Evolutionary conservation across 2,113 vertebrate species (phyloP), one percentile per base, ranked within the genome.

Genomic region (Scomber colias): DNA sequence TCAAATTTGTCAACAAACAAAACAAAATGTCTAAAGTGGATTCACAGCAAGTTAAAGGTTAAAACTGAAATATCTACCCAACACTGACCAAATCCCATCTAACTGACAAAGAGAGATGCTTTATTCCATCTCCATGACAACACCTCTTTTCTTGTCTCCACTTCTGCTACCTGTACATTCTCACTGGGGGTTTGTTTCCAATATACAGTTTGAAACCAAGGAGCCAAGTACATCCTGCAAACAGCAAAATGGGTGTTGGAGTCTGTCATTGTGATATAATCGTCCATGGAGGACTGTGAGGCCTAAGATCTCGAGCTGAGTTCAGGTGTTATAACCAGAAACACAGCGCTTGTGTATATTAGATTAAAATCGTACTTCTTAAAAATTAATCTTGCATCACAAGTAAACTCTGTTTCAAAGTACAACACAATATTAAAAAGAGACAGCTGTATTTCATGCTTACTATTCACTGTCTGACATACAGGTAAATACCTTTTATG

Each of bases 121-220:
- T 50, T 54, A 49, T 24, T 48, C 57, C 16, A 19, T 82, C 75
- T 15, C 69, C 77, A 79, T 85, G 83, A 80, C 73, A 60, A 65
- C 72, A 21, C 2, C 54, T 65, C 24, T 59, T 50, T 62, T 30
- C 24, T 56, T 30, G 62, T 72, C 62, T 64, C 51, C 24, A 50
- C 14, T 24, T 61, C 45, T 71, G 4, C 46, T 27, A 19, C 48
- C 13, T 61, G 45, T 73, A 69, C 24, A 27, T 54, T 73, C 44
- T 77, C 66, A 13, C 65, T 27, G 6, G 16, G 48, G 48, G 40
- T 63, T 56, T 30, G 35, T 21, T 55, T 44, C 54, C 27, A 44
- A 56, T 53, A 56, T 12, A 31, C 21, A 56, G 51, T 45, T 48
- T 64, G 17, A 44, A 50, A 60, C 31, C 17, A 27, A 24, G 31